Base-by-base conservation (phyloP, 2,888 invertebrate genomes). In the Orthosia gothica region DNA sequence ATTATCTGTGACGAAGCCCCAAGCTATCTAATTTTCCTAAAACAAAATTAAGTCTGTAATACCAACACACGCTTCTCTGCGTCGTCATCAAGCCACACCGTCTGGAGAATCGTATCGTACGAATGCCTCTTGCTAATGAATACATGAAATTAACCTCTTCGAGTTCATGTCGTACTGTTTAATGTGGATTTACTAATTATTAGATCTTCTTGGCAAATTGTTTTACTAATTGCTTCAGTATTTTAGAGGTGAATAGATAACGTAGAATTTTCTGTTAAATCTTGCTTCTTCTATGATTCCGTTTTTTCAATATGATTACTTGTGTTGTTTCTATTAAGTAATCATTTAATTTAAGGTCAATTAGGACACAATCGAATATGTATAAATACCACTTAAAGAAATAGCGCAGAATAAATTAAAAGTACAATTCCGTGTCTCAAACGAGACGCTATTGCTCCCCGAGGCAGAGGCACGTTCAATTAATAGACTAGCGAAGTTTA, bases 21-120 rank as follows among this genome's bases (percentile, higher is more conserved):
- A 70, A 79, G 69, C 65, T 81, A 79, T 81, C 76, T 84, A 82
- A 85, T 88, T 86, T 82, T 76, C 80, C 70, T 72, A 80, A 81
- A 84, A 85, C 80, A 72, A 79, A 82, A 82, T 86, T 77, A 68
- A 81, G 55, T 66, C 64, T 26, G 58, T 57, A 74, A 40, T 61
- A 72, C 64, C 76, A 15, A 32, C 18, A 58, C 32, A 47, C 71
- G 59, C 64, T 61, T 67, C 74, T 57, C 63, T 71, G 65, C 26
- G 26, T 26, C 40, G 63, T 69, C 59, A 47, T 58, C 67, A 59
- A 77, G 64, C 58, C 70, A 68, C 75, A 77, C 67, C 50, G 80
- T 75, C 72, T 81, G 62, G 61, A 71, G 73, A 74, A 77, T 76
- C 73, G 69, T 72, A 50, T 64, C 9, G 55, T 74, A 45, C 70